Evolutionary conservation across 2,113 vertebrate genomes (phyloP).

Genomic region (Alligator mississippiensis): DNA sequence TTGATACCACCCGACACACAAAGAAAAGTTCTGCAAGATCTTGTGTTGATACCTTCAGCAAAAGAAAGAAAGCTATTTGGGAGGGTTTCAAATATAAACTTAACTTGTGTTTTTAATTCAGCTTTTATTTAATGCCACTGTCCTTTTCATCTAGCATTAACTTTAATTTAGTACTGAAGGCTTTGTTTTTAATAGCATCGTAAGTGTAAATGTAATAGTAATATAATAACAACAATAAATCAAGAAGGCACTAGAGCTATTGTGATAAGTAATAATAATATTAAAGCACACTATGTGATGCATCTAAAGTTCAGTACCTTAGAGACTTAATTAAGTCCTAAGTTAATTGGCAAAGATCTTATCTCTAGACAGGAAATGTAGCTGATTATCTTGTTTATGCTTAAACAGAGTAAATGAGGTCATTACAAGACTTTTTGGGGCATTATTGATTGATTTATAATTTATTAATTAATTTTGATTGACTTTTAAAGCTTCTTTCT

Average conservation of each 20-base stretch:
- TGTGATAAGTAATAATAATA: conserved; percentile 67
- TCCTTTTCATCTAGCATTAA: conserved; percentile 46
- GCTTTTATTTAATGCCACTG: conserved; percentile 58
- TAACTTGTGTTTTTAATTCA: conserved; percentile 19
- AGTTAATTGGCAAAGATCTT: conserved; percentile 80
- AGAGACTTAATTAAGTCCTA: conserved; percentile 80
- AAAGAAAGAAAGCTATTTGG: background rate
- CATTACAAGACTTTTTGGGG: conserved; percentile 71
- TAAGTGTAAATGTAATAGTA: conserved; percentile 68
- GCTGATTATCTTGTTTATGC: conserved; percentile 75
- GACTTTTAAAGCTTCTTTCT: conserved; percentile 60
- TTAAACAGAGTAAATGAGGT: conserved; percentile 72
- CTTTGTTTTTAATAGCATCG: conserved; percentile 36
- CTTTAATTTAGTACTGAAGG: conserved; percentile 66
- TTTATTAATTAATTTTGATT: conserved; percentile 79
- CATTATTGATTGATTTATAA: conserved; percentile 73
- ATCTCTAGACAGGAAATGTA: conserved; percentile 73
- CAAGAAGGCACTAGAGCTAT: conserved; percentile 25
- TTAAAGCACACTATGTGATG: conserved; percentile 51
- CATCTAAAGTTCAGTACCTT: conserved; percentile 76
- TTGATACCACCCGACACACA: background rate
- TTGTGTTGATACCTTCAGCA: conserved; percentile 24
- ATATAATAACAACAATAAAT: conserved; percentile 68
- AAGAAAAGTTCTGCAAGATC: background rate
- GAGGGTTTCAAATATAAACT: conserved; percentile 43